phyloP scores from a whole-genome alignment of 2,113 vertebrate species.

The Microtus oregoni region DNA sequence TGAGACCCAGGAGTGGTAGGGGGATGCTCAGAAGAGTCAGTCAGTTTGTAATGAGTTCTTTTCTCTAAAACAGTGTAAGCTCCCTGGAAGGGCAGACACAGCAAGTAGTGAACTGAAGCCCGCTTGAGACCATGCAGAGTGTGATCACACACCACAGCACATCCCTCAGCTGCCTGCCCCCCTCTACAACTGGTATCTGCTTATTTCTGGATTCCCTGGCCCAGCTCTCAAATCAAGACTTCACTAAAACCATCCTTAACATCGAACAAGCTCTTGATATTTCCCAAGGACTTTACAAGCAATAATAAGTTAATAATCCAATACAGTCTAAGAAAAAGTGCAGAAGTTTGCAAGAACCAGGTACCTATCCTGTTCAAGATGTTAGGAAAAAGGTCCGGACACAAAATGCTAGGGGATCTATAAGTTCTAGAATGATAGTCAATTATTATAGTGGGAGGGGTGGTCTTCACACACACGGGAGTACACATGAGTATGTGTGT shows the following conservation, averaged over 20 bases:
- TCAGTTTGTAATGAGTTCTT: constrained; percentile 5
- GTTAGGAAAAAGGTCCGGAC: not conserved
- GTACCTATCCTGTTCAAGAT: not conserved
- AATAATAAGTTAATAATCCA: constrained; percentile 64
- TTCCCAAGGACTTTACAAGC: constrained; percentile 54
- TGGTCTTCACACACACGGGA: not conserved
- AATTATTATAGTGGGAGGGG: not conserved
- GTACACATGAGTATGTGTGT: not conserved
- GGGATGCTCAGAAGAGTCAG: not conserved
- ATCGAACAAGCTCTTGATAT: constrained; percentile 50
- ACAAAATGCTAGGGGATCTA: not conserved
- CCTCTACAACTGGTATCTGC: constrained; percentile 40
- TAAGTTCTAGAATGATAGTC: not conserved
- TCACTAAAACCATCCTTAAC: constrained; percentile 63
- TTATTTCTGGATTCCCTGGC: constrained; percentile 32
- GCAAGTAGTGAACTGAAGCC: not conserved
- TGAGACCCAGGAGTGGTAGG: not conserved
- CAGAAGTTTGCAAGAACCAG: constrained; percentile 24
- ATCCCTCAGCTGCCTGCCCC: not conserved
- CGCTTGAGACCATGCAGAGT: not conserved
- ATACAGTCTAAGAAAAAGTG: not conserved
- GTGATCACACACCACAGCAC: not conserved
- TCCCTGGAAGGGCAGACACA: not conserved
- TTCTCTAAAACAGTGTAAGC: constrained; percentile 21
- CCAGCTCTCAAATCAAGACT: constrained; percentile 68